A percentile compares a stretch with the other conserved stretches of the same genome.
Evolutionary conservation across 2,888 invertebrate species (phyloP).

Genomic region (Sinhomidia bicolor): DNA sequence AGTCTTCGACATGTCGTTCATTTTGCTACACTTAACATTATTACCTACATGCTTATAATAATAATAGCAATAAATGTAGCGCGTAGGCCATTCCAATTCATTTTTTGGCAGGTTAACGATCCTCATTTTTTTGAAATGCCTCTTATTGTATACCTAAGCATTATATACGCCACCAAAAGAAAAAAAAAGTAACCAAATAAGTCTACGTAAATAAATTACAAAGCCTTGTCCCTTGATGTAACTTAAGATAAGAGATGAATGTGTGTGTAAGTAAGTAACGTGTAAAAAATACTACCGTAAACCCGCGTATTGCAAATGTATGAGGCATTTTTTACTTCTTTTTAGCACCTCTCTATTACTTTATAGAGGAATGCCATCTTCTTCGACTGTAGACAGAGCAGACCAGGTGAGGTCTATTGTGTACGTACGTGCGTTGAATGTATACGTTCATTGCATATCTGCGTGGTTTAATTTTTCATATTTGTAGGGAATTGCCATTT

Average conservation of each 20-base stretch:
- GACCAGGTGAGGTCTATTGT: too few relatives aligned
- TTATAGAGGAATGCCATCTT: too few relatives aligned
- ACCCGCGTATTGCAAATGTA: too few relatives aligned
- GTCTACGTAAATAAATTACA: not conserved
- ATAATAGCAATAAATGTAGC: constrained; percentile 26
- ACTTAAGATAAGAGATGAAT: constrained; percentile 8
- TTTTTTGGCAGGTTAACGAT: constrained; percentile 66
- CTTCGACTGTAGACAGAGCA: too few relatives aligned
- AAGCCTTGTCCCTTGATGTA: constrained; percentile 33
- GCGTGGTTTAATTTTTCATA: constrained; percentile 38
- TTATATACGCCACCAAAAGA: not conserved
- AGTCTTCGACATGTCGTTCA: not conserved
- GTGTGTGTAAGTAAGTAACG: too few relatives aligned
- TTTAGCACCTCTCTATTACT: too few relatives aligned
- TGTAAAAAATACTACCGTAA: too few relatives aligned
- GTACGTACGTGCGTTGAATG: too few relatives aligned
- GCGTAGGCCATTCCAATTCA: constrained; percentile 21
- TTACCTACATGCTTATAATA: not conserved
- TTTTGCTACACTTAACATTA: not conserved
- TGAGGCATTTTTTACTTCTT: too few relatives aligned
- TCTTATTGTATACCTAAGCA: not conserved
- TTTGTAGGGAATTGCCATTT: constrained; percentile 51
- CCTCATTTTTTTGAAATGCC: constrained; percentile 40
- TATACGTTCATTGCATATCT: too few relatives aligned
- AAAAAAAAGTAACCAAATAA: not conserved